Evolutionary conservation across 2,797 vertebrate species (phyloP).

Genomic region (Cossypha niveicapilla): DNA sequence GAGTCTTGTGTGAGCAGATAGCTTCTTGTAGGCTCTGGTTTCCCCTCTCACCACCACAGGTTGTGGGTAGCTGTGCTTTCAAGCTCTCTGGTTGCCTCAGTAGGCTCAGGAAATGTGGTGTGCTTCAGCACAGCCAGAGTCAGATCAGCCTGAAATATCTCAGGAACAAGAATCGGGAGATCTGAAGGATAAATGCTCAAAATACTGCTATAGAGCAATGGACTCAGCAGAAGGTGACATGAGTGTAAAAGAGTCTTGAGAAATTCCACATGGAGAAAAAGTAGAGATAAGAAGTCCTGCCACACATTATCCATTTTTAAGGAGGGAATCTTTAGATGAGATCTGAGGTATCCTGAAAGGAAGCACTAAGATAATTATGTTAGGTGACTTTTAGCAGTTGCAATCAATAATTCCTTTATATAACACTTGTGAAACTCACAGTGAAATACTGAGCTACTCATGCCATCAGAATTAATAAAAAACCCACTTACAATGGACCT

Average conservation of each 20-base stretch:
- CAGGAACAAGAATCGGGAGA: neutral
- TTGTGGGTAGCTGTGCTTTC: neutral
- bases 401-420: conserved; percentile 4
- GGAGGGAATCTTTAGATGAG: neutral
- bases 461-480: neutral
- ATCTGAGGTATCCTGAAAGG: neutral
- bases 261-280: neutral
- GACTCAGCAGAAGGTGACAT: neutral
- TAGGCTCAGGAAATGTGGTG: neutral
- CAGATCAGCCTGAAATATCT: neutral
- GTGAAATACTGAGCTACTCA: neutral
- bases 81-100: neutral
- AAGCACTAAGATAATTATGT: neutral
- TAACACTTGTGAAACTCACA: neutral
- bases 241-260: neutral
- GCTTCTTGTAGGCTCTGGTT: neutral
- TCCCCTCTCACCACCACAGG: rapidly evolving
- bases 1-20: neutral
- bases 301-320: neutral
- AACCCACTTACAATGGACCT: neutral
- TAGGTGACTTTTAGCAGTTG: neutral
- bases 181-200: neutral
- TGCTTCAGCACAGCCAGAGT: neutral
- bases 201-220: neutral
- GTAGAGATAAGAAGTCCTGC: neutral